Conservation (phyloP, 2,888 invertebrate genomes). For the Tipula unca region DNA sequence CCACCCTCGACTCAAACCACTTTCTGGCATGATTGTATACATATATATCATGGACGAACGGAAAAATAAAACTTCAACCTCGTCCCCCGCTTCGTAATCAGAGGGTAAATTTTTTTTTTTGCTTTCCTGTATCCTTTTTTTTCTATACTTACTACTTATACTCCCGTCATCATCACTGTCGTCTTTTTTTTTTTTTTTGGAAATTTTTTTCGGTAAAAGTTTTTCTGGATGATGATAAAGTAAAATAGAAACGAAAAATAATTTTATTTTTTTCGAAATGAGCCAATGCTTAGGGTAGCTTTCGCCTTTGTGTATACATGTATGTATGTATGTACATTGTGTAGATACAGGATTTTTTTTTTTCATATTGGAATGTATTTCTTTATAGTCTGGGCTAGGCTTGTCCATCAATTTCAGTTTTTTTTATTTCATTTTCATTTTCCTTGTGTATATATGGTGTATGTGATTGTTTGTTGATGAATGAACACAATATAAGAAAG, state of each 20-base stretch:
- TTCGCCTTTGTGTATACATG: background rate
- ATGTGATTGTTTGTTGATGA: conserved; percentile 14
- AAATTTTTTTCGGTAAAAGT: background rate
- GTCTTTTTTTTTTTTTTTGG: background rate
- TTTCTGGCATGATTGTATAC: background rate
- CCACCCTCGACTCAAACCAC: background rate
- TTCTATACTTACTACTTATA: background rate
- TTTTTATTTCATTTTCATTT: background rate
- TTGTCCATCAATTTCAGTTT: background rate
- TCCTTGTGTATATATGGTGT: background rate
- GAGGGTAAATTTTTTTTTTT: background rate
- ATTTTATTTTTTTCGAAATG: background rate
- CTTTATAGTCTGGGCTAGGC: conserved; percentile 8
- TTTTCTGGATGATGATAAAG: background rate
- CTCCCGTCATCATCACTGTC: conserved; percentile 14
- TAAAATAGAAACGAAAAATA: conserved; percentile 3
- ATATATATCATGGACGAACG: background rate
- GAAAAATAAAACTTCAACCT: background rate
- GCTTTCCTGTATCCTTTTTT: conserved; percentile 3
- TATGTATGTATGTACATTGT: background rate
- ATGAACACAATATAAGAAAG: background rate
- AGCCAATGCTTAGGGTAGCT: conserved; percentile 14
- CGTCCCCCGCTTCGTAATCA: background rate
- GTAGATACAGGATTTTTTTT: background rate
- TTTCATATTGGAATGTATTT: background rate